Percentiles rank a stretch among this genome's conserved stretches.
Conservation (phyloP, 2,888 invertebrate species). For the Shargacucullia verbasci region DNA sequence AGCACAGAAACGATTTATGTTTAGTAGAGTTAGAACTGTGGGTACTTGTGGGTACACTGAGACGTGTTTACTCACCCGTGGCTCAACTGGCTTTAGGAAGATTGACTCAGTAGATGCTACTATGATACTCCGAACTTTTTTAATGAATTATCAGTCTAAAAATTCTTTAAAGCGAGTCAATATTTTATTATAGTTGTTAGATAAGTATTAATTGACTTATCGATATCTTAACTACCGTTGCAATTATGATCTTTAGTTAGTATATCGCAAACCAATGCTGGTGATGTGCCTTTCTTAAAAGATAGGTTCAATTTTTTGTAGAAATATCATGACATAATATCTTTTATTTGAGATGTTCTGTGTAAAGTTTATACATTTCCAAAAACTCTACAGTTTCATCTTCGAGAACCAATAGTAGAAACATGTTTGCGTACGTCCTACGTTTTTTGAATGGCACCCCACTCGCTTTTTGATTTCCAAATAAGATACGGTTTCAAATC, state of each 20-base stretch:
- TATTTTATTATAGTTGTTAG: no score
- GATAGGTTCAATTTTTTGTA: no score
- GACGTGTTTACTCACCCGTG: slow-evolving; percentile 65
- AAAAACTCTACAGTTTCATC: background rate
- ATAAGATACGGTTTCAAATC: slow-evolving; percentile 80
- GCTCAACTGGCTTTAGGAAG: slow-evolving; percentile 63
- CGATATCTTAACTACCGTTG: no score
- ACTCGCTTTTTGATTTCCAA: slow-evolving; percentile 74
- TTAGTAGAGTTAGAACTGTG: slow-evolving; percentile 41
- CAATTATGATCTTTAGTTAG: no score
- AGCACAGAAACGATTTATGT: slow-evolving; percentile 44
- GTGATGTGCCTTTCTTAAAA: no score
- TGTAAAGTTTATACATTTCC: background rate
- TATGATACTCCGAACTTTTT: slow-evolving; percentile 17
- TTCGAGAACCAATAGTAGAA: slow-evolving; percentile 57
- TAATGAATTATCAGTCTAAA: background rate
- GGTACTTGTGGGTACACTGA: slow-evolving; percentile 35
- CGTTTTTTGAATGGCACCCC: slow-evolving; percentile 71
- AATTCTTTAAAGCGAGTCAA: no score
- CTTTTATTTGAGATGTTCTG: no score
- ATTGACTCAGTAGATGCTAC: slow-evolving; percentile 52
- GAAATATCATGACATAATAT: no score
- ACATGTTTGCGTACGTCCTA: slow-evolving; percentile 62
- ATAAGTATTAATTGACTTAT: no score
- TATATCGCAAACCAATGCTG: no score